These are phyloP conservation scores for Cosmia trapezina DNA, from an alignment of 2,888 invertebrate genomes.

Conservation along the genomic window DNA sequence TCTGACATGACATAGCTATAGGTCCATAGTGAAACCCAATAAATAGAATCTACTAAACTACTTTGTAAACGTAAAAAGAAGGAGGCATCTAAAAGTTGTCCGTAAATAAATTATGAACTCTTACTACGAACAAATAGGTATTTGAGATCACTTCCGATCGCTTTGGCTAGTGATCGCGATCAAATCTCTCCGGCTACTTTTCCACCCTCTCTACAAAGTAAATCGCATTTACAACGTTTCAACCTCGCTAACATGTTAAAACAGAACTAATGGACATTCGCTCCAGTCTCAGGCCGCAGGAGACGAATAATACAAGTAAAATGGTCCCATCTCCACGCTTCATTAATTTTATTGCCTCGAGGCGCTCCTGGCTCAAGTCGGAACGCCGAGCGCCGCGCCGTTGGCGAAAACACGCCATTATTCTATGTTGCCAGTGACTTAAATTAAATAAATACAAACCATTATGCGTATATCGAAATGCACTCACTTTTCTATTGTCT, in stretches of 20 bases:
- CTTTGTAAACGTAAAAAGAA: conserved; percentile 21
- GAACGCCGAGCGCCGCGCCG: conserved; percentile 78
- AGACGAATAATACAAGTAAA: conserved; percentile 91
- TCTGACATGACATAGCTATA: conserved; percentile 7
- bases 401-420: conserved; percentile 88
- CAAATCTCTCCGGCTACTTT: conserved; percentile 86
- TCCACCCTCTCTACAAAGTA: conserved; percentile 89
- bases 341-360: conserved; percentile 90
- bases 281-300: conserved; percentile 90
- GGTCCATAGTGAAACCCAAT: neutral
- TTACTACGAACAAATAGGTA: conserved; percentile 66
- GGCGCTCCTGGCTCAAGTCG: conserved; percentile 85
- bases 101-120: conserved; percentile 57
- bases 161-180: conserved; percentile 83
- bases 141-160: conserved; percentile 79
- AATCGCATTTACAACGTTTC: conserved; percentile 91
- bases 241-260: conserved; percentile 91
- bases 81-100: conserved; percentile 31
- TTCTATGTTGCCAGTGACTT: conserved; percentile 87
- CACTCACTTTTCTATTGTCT: conserved; percentile 84
- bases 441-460: conserved; percentile 89
- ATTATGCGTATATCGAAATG: conserved; percentile 85
- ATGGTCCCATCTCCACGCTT: conserved; percentile 91
- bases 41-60: neutral
- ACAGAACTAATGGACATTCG: conserved; percentile 91